Evolutionary conservation across 2,113 vertebrate species (phyloP), one percentile per base, ranked within the genome.

Genomic region (Stigmatopora nigra): DNA sequence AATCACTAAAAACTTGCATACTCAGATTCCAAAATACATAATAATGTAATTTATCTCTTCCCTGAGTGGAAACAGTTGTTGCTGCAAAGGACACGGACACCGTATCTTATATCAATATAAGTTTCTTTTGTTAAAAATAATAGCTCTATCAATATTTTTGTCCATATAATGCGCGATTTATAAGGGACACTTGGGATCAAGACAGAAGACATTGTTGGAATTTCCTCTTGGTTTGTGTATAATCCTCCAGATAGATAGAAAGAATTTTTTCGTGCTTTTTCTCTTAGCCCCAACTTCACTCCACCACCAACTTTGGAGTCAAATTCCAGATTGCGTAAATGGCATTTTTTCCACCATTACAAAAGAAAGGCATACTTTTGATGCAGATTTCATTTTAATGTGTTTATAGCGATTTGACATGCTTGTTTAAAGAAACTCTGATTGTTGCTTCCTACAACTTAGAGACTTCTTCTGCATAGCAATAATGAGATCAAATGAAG

Each of bases 201-300:
- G 59, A 61, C 59, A 61, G 38, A 44, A 45, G 41, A 14, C 38
- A 20, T 45, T 13, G 15, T 61, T 22, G 59, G 59, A 61, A 61
- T 61, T 61, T 61, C 38, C 59, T 61, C 38, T 61, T 9, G 59
- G 59, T 44, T 44, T 15, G 58, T 5, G 38, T 61, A 9, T 20
- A 44, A 61, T 61, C 58, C 58, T 20, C n/a, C 7, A 5, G 58
- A 44, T 45, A 15, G 59, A 46, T 38, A 13, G 59, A 41, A 14
- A 20, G 5, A 22, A 15, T 13, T 61, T 44, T 7, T 44, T 61
- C 44, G 45, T 61, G 38, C 38, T 22, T 45, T 45, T 2, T 61
- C 20, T 13, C 25, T 60, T 41, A 10, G 36, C 36, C n/a, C 36
- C 9, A 12, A 59, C 19, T 61, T 44, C n/a, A 45, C 19, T 16